Evolutionary conservation across 2,888 invertebrate species (phyloP).

Genomic region (Amphipyra tragopoginis): DNA sequence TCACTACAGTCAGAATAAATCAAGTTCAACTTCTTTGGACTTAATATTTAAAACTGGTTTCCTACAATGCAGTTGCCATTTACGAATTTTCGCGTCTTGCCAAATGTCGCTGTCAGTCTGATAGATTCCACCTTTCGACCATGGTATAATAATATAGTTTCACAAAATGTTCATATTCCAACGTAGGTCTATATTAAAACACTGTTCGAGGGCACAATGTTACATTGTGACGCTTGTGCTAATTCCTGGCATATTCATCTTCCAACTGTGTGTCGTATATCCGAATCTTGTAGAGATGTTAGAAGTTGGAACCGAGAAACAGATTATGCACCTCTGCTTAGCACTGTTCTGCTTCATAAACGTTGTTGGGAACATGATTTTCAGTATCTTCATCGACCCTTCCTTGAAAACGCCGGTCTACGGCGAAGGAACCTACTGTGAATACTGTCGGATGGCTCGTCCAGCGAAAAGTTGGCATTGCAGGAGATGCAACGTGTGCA

Average conservation of each 20-base stretch:
- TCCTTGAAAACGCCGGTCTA: slow-evolving; percentile 52
- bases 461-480: slow-evolving; percentile 97
- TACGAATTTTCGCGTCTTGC: slow-evolving; percentile 10
- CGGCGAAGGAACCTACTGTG: slow-evolving; percentile 90
- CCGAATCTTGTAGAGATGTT: slow-evolving; percentile 64
- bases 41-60: slow-evolving; percentile 49
- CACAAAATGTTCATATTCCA: slow-evolving; percentile 17
- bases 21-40: slow-evolving; percentile 39
- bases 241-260: slow-evolving; percentile 72
- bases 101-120: slow-evolving; percentile 56
- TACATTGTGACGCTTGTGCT: slow-evolving; percentile 64
- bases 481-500: slow-evolving; percentile 93
- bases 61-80: slow-evolving; percentile 39
- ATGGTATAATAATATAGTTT: not conserved
- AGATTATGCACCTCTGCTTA: slow-evolving; percentile 65
- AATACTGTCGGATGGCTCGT: slow-evolving; percentile 91
- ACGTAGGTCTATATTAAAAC: slow-evolving; percentile 3
- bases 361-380: slow-evolving; percentile 75
- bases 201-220: slow-evolving; percentile 60
- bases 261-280: slow-evolving; percentile 72
- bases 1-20: slow-evolving; percentile 29
- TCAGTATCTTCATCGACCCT: slow-evolving; percentile 70
- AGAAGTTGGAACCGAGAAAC: slow-evolving; percentile 60
- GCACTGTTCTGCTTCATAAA: slow-evolving; percentile 73
- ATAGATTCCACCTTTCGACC: not conserved